Percentiles rank a stretch among this genome's conserved stretches.
Evolutionary conservation across 1,140 invertebrate species (phyloP).

Genomic region (Maconellicoccus hirsutus): DNA sequence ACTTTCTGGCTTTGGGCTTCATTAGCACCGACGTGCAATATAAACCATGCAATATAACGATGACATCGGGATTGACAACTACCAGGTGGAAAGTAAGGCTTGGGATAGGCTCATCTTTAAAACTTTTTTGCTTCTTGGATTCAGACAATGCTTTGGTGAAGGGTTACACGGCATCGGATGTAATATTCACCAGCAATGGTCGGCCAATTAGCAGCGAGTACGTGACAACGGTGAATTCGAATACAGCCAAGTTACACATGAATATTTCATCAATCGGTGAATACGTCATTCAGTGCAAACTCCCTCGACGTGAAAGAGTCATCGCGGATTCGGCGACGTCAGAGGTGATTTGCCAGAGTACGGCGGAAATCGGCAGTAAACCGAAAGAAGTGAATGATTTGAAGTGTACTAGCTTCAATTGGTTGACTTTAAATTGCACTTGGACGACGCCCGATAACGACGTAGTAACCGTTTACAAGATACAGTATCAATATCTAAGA

Average conservation of each 20-base stretch:
- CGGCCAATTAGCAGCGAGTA: constrained; percentile 38
- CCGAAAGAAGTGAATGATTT: constrained; percentile 44
- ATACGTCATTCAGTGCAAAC: not conserved
- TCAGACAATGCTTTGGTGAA: constrained; percentile 32
- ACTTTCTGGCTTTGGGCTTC: too few relatives aligned
- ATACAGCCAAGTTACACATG: constrained; percentile 37
- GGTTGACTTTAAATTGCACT: constrained; percentile 49
- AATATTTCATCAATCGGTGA: constrained; percentile 34
- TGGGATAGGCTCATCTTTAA: constrained; percentile 38
- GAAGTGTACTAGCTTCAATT: constrained; percentile 52
- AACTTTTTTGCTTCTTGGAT: constrained; percentile 40
- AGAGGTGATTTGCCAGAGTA: constrained; percentile 39
- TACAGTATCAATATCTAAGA: not conserved
- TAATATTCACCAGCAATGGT: constrained; percentile 37
- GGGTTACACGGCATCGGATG: constrained; percentile 36
- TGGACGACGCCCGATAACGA: constrained; percentile 44
- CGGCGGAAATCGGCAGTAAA: constrained; percentile 43
- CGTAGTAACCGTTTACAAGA: constrained; percentile 41
- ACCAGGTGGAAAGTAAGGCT: too few relatives aligned
- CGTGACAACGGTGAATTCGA: constrained; percentile 40
- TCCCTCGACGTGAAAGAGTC: constrained; percentile 28
- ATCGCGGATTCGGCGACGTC: not conserved
- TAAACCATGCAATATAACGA: too few relatives aligned
- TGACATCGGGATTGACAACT: too few relatives aligned
- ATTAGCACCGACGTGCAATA: too few relatives aligned